These are phyloP conservation scores for Neoarius graeffei DNA, from an alignment of 2,113 vertebrate genomes.

Conservation along the genomic window DNA sequence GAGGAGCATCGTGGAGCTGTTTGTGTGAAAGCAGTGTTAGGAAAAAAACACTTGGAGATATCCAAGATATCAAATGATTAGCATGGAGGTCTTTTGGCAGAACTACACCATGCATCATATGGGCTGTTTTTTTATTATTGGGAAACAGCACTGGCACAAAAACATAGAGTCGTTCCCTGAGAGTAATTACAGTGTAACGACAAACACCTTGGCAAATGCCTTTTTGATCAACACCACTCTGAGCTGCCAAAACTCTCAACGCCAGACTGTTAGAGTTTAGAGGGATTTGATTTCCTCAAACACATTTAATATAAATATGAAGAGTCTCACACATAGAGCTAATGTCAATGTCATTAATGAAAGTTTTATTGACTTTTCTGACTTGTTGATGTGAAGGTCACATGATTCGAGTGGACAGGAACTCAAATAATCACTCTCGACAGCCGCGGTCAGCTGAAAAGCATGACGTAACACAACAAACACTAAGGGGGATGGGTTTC, in stretches of 20 bases:
- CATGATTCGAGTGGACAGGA: no score
- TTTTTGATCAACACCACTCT: background rate
- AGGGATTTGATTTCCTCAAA: background rate
- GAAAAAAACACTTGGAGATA: background rate
- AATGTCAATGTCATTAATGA: background rate
- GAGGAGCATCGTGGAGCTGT: background rate
- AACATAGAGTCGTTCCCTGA: background rate
- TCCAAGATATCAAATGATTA: background rate
- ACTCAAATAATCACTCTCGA: no score
- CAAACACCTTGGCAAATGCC: background rate
- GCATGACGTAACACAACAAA: no score
- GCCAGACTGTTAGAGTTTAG: background rate
- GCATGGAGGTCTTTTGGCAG: constrained; percentile 5
- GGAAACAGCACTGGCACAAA: background rate
- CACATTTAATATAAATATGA: background rate
- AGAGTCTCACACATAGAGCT: no score
- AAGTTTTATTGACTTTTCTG: no score
- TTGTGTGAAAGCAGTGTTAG: background rate
- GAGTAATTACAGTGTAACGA: constrained; percentile 15
- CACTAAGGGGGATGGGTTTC: no score
- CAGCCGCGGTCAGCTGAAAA: no score
- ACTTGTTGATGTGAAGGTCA: no score
- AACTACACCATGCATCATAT: constrained; percentile 16
- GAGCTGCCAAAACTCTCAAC: constrained; percentile 3
- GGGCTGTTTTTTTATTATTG: background rate